Percentiles rank a stretch among this genome's conserved stretches.
Evolutionary conservation across 2,113 vertebrate species (phyloP).

Genomic region (Probosciger aterrimus): DNA sequence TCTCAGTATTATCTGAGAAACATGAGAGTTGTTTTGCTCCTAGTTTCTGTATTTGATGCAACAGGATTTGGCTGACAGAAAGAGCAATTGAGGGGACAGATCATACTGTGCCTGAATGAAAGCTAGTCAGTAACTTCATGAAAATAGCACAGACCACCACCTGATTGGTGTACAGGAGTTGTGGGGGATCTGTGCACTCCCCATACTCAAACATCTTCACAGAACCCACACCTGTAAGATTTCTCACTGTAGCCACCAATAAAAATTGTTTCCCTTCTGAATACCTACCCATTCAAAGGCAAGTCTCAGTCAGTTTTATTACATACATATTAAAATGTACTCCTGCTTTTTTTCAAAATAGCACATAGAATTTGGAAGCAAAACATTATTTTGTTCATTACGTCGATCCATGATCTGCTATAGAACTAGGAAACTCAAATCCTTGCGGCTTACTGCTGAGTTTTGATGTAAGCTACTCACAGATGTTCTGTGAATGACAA

Average conservation of each 20-base stretch:
- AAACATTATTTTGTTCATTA: constrained; percentile 28
- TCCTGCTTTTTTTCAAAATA: neutral
- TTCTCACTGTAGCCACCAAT: neutral
- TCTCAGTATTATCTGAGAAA: neutral
- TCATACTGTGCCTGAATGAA: neutral
- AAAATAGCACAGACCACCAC: neutral
- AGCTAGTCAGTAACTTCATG: neutral
- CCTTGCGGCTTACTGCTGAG: neutral
- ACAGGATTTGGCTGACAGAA: neutral
- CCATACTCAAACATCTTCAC: neutral
- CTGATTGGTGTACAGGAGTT: neutral
- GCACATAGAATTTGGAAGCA: neutral
- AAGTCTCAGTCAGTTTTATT: neutral
- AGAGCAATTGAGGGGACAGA: neutral
- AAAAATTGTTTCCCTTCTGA: neutral
- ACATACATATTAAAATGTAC: neutral
- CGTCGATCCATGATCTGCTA: neutral
- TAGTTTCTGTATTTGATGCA: neutral
- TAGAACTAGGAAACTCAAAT: neutral
- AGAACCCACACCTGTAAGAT: neutral
- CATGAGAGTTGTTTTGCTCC: neutral
- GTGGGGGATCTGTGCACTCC: neutral
- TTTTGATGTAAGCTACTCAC: neutral
- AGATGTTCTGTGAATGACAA: constrained; percentile 6
- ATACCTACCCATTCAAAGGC: neutral